Percentiles rank a stretch among this genome's conserved stretches.
phyloP scores from a whole-genome alignment of 2,113 vertebrate genomes.

The Cairina moschata region DNA sequence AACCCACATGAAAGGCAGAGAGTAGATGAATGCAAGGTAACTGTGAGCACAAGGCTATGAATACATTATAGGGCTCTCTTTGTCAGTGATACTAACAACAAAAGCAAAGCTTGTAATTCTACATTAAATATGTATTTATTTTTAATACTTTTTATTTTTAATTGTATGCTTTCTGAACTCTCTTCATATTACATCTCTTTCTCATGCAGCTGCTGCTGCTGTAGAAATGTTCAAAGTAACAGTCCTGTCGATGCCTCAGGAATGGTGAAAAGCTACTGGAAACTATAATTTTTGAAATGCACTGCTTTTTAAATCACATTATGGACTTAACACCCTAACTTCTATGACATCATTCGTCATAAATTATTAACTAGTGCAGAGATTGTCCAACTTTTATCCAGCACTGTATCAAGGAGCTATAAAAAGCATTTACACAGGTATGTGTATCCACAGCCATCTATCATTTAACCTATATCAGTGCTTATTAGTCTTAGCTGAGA shows the following conservation, averaged over 20 bases:
- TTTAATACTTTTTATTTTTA: not conserved
- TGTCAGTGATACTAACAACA: not conserved
- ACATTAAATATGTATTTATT: conserved; percentile 18
- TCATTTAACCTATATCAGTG: not conserved
- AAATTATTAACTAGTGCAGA: not conserved
- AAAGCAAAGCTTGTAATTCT: conserved; percentile 24
- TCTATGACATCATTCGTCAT: not conserved
- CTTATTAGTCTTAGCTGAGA: not conserved
- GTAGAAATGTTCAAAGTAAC: not conserved
- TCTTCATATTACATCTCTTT: not conserved
- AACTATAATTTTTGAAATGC: not conserved
- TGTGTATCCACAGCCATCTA: not conserved
- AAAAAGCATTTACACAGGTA: not conserved
- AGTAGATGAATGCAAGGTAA: conserved; percentile 20
- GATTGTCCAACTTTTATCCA: not conserved
- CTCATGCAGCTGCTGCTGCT: not conserved
- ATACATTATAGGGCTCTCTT: conserved; percentile 23
- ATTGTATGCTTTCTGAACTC: conserved; percentile 16
- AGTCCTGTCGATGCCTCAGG: not conserved
- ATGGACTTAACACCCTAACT: not conserved
- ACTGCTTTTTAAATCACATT: not conserved
- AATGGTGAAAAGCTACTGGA: not conserved
- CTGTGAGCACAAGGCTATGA: not conserved
- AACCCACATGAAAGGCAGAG: conserved; percentile 4
- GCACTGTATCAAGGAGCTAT: not conserved